Base-by-base conservation (phyloP, 2,888 invertebrate genomes). In the Spialia ferax region DNA sequence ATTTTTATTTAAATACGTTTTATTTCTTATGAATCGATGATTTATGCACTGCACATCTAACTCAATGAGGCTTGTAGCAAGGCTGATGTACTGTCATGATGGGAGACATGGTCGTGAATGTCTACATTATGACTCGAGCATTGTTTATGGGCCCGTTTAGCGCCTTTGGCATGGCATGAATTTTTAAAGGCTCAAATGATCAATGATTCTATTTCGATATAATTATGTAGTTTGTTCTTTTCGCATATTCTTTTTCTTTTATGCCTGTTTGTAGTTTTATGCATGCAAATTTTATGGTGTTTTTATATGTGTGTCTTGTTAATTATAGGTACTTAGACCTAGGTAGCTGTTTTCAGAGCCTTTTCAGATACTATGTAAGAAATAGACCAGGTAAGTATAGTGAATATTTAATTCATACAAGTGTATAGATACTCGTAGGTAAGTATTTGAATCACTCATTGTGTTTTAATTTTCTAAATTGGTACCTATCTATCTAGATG, bases 21-120 rank as follows among this genome's bases (percentile, higher is more conserved):
- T 83, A 85, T 85, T 84, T 87, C 83, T 79, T 84, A 83, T 84
- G 77, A 79, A 80, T 83, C 78, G 75, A 79, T 81, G 82, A 87
- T 88, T 87, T 83, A 88, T 83, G 80, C 77, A 79, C 75, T 84
- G 86, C 86, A 85, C 71, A 75, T 86, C 86, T 83, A 82, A 85
- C 83, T 91, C 89, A 91, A 92, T 91, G 92, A 88, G 82, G 87
- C 91, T 88, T 89, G 89, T n/a, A n/a, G 80, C 84, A 82, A 80
- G 83, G 82, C 87, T 89, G 87, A 91, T 91, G 86, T 88, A 86
- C 88, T 88, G 89, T 87, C 86, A 84, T 87, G 88, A 84, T 81
- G 77, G 78, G 82, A 83, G 85, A 86, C 86, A 83, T 29, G 55
- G 82, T 88, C 87, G 84, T 88, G 87, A 91, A 90, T 81, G 89